Base-by-base conservation (phyloP, 2,888 invertebrate genomes). In the Cheilosia pagana region DNA sequence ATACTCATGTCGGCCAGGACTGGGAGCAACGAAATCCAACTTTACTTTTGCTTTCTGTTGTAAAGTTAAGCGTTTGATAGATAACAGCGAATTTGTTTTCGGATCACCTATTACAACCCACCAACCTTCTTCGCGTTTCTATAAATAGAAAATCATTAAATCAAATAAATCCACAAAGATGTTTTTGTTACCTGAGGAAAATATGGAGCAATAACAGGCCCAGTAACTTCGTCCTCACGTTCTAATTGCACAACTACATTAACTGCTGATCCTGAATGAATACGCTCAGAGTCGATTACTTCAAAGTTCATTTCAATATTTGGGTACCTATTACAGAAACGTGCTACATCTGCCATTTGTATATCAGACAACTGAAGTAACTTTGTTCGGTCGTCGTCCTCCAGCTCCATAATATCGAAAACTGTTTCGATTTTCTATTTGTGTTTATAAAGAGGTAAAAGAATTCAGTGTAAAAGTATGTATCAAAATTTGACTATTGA, bases 101-200 rank as follows among this genome's bases (percentile, higher is more conserved):
- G 98, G 97, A 90, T 99, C 99, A 0, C 99, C 99, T 87, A 99
- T 97, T 10, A 99, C 99, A 45, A 99, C 97, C 99, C 99, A 99
- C 97, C 97, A 97, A 63, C 97, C 97, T 91, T 97, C 97, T 90
- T 97, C 97, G 65, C 97, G 95, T 94, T 97, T 97, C 94, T 97
- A 93, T 48, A 10, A 71, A 52, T 16, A 8, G 25, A 63, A 5
- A 50, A 14, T 21, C 19, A 39, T 19, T 8, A 59, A 14, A 0
- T 10, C 21, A 25, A 60, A 3, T 10, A 35, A 48, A 16, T 31
- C 0, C 14, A 39, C 6, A 31, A 23, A 43, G 35, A 39, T 23
- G 2, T n/a, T n/a, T 43, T 14, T 16, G n/a, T 70, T 88, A 96
- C 96, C 95, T 97, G 97, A 12, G 99, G 99, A 94, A 98, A 99